Evolutionary conservation across 2,113 vertebrate species (phyloP).

Genomic region (Osmerus mordax): DNA sequence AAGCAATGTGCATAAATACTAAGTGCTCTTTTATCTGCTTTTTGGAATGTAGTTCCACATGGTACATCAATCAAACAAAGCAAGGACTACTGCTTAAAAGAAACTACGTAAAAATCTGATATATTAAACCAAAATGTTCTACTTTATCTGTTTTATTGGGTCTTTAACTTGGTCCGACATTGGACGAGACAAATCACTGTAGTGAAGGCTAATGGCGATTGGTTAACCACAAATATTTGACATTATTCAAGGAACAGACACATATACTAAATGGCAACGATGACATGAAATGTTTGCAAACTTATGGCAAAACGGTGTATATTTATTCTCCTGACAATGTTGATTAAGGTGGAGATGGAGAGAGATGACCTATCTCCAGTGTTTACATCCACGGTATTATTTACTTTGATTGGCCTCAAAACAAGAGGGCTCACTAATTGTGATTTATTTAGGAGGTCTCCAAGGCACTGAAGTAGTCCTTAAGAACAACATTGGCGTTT

Average conservation of each 20-base stretch:
- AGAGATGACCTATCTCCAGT: slow-evolving; percentile 35
- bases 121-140: slow-evolving; percentile 32
- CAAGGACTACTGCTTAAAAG: slow-evolving; percentile 20
- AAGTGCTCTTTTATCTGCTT: slow-evolving; percentile 42
- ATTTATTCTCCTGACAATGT: slow-evolving; percentile 22
- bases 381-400: slow-evolving; percentile 33
- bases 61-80: slow-evolving; percentile 42
- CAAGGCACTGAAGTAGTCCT: slow-evolving; percentile 21
- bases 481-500: slow-evolving; percentile 2
- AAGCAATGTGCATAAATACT: slow-evolving; percentile 42
- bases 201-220: neutral
- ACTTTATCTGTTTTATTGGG: neutral
- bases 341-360: slow-evolving; percentile 18
- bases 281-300: slow-evolving; percentile 3
- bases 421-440: slow-evolving; percentile 34
- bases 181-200: neutral
- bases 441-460: slow-evolving; percentile 33
- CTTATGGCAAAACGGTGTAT: slow-evolving; percentile 32
- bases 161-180: too few species aligned
- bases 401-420: slow-evolving; percentile 11
- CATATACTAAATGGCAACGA: neutral
- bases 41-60: slow-evolving; percentile 38
- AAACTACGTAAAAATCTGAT: slow-evolving; percentile 36
- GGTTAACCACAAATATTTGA: neutral
- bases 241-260: neutral